Percentiles rank a stretch among this genome's conserved stretches.
Conservation (phyloP, 2,888 invertebrate species). For the Tridacna crocea region DNA sequence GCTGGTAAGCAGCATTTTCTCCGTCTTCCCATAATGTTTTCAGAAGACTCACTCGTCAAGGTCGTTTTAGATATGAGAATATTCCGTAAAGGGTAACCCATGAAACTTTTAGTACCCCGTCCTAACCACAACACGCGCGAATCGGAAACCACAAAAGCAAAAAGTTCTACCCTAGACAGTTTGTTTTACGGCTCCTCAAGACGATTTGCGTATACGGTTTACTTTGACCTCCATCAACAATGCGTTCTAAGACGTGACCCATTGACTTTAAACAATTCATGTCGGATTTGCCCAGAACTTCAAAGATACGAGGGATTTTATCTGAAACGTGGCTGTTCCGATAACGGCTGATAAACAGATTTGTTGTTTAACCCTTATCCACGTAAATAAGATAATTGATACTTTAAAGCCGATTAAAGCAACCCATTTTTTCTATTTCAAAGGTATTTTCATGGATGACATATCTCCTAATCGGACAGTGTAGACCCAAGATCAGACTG, state of each 20-base stretch:
- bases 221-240: slow-evolving; percentile 14
- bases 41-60: too few relatives aligned
- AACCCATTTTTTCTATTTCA: too few relatives aligned
- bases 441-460: too few relatives aligned
- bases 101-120: neutral
- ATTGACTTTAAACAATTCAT: slow-evolving; percentile 20
- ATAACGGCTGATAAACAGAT: too few relatives aligned
- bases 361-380: too few relatives aligned
- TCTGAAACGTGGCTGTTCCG: too few relatives aligned
- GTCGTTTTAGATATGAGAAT: neutral
- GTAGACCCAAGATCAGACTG: too few relatives aligned
- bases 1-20: too few relatives aligned
- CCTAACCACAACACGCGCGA: neutral
- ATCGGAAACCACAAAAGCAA: neutral
- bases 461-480: too few relatives aligned
- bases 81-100: neutral
- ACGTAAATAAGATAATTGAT: too few relatives aligned
- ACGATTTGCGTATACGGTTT: slow-evolving; percentile 6
- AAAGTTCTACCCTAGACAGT: neutral
- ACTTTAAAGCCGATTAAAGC: too few relatives aligned
- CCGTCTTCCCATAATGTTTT: too few relatives aligned
- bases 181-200: neutral
- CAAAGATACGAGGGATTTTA: neutral
- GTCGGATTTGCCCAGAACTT: slow-evolving; percentile 12
- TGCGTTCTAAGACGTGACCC: slow-evolving; percentile 14